Evolutionary conservation across 2,797 vertebrate genomes (phyloP).

Genomic region (Vultur gryphus): DNA sequence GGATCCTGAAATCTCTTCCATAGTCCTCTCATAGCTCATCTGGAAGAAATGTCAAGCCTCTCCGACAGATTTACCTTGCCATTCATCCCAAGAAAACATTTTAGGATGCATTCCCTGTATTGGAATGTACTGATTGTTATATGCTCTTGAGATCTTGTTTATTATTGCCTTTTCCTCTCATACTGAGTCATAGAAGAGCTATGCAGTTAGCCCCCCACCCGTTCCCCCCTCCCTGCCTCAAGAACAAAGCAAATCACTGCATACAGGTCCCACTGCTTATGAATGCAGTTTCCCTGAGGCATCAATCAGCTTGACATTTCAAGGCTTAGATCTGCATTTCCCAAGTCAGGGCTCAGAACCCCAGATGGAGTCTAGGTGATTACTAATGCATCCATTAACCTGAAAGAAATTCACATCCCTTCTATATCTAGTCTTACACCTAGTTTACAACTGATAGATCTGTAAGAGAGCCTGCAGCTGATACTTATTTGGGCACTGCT

Average conservation of each 20-base stretch:
- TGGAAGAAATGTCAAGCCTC: background rate
- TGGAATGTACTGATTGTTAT: background rate
- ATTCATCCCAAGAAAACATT: background rate
- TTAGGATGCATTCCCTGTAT: background rate
- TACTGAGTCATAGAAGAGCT: background rate
- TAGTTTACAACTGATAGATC: background rate
- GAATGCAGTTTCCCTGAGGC: background rate
- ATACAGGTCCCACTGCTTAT: background rate
- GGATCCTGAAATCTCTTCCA: background rate
- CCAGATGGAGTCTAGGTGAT: background rate
- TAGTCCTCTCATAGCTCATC: background rate
- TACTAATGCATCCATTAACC: background rate
- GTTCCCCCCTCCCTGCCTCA: background rate
- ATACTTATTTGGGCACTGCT: background rate
- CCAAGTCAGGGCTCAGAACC: background rate
- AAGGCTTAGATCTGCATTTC: conserved; percentile 3
- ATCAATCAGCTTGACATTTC: background rate
- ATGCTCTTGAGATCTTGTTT: background rate
- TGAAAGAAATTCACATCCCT: background rate
- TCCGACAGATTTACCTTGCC: background rate
- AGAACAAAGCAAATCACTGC: background rate
- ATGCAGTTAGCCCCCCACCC: background rate
- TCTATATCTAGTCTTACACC: background rate
- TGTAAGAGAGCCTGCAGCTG: background rate
- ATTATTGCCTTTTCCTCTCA: background rate